phyloP scores from a whole-genome alignment of 2,113 vertebrate genomes.

The Bolborhynchus lineola region DNA sequence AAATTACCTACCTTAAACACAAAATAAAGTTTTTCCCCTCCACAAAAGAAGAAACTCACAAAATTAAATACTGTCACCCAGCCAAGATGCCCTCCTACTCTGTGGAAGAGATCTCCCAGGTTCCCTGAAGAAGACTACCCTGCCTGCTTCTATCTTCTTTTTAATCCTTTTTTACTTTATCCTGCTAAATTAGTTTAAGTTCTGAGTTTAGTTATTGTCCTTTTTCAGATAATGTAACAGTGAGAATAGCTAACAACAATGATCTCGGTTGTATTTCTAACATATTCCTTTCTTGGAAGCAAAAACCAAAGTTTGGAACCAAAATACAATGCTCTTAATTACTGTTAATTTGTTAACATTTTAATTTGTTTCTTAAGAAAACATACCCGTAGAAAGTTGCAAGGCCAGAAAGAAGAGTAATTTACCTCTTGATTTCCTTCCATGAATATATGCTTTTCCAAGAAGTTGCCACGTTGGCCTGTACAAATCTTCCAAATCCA shows the following conservation, averaged over 20 bases:
- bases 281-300: not conserved
- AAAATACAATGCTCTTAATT: not conserved
- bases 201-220: not conserved
- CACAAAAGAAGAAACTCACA: not conserved
- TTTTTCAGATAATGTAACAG: not conserved
- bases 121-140: not conserved
- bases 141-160: too few relatives aligned
- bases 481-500: slow-evolving; percentile 94
- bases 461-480: slow-evolving; percentile 91
- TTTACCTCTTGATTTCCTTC: slow-evolving; percentile 92
- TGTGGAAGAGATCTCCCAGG: not conserved
- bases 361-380: not conserved
- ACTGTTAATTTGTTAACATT: not conserved
- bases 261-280: not conserved
- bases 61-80: not conserved
- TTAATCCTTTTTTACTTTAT: not conserved
- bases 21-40: not conserved
- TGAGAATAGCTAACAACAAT: not conserved
- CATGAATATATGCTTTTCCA: slow-evolving; percentile 91
- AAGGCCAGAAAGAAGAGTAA: not conserved
- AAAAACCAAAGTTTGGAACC: not conserved
- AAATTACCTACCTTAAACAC: not conserved
- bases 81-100: not conserved
- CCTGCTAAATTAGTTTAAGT: not conserved
- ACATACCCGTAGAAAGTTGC: not conserved